Evolutionary conservation across 2,888 invertebrate species (phyloP).

Genomic region (Orthosia incerta): DNA sequence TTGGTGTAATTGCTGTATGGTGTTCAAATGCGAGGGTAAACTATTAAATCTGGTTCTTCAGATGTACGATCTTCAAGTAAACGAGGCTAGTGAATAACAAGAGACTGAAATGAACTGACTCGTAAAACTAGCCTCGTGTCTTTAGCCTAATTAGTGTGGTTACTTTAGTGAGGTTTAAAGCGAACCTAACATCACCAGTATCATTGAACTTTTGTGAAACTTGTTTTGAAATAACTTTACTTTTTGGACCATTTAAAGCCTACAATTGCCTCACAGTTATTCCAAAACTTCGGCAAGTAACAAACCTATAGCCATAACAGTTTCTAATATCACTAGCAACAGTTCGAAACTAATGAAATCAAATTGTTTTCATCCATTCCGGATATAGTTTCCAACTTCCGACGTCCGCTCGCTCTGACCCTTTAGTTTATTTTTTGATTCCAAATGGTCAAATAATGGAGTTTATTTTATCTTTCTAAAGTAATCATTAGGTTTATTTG

Average conservation of each 20-base stretch:
- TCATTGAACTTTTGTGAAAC: not conserved
- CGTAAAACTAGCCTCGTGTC: not conserved
- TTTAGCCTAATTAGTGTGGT: not conserved
- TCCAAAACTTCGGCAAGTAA: constrained; percentile 2
- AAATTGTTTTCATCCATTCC: constrained; percentile 44
- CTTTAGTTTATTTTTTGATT: constrained; percentile 49
- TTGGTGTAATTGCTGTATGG: too few species aligned
- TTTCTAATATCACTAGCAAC: constrained; percentile 33
- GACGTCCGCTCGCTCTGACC: constrained; percentile 20
- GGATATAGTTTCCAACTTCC: constrained; percentile 57
- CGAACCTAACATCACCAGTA: not conserved
- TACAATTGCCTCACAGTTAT: not conserved
- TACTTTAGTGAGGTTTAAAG: not conserved
- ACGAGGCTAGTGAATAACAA: too few species aligned
- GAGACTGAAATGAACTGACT: not conserved
- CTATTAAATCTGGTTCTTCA: not conserved
- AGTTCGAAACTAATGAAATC: constrained; percentile 52
- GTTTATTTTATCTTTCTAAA: constrained; percentile 28
- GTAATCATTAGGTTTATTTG: constrained; percentile 1
- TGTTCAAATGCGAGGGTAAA: too few species aligned
- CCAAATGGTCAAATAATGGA: constrained; percentile 26
- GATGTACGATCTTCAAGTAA: not conserved
- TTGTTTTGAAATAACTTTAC: not conserved
- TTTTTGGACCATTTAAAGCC: not conserved
- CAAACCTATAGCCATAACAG: constrained; percentile 5